phyloP scores from a whole-genome alignment of 2,113 vertebrate genomes.

The Pycnonotus jocosus region DNA sequence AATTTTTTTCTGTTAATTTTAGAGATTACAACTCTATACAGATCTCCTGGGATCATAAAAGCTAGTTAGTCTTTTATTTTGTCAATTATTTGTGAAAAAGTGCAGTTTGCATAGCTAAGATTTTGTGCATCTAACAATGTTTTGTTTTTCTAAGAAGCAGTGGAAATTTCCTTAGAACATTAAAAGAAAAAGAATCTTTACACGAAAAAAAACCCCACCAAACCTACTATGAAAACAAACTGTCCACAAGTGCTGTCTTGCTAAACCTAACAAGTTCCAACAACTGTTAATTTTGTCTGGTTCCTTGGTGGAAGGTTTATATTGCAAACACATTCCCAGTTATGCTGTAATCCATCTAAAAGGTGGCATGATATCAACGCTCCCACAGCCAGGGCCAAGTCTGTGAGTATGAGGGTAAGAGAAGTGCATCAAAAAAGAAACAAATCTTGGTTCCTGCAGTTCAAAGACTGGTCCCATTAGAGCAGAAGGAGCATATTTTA shows the following conservation, averaged over 20 bases:
- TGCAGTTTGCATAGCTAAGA: background rate
- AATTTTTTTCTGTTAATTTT: background rate
- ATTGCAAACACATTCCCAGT: conserved; percentile 28
- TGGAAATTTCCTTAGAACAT: background rate
- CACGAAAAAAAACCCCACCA: background rate
- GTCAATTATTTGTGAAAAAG: background rate
- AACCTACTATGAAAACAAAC: background rate
- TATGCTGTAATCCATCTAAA: conserved; percentile 39
- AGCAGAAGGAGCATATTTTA: conserved; percentile 29
- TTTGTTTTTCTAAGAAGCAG: background rate
- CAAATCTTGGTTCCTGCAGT: background rate
- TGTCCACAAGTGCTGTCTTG: background rate
- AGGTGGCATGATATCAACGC: background rate
- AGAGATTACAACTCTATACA: background rate
- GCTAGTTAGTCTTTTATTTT: background rate
- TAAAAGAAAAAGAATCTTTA: background rate
- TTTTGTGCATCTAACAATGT: background rate
- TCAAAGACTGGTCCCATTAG: background rate
- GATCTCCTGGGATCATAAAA: background rate
- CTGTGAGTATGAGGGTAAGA: background rate
- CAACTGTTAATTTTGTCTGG: conserved; percentile 31
- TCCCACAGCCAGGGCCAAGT: background rate
- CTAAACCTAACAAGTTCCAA: conserved; percentile 30
- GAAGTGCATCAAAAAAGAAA: background rate
- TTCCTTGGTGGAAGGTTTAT: conserved; percentile 10